Evolutionary conservation across 2,113 vertebrate species (phyloP), one percentile per base, ranked within the genome.

Genomic region (Mastomys natalensis): DNA sequence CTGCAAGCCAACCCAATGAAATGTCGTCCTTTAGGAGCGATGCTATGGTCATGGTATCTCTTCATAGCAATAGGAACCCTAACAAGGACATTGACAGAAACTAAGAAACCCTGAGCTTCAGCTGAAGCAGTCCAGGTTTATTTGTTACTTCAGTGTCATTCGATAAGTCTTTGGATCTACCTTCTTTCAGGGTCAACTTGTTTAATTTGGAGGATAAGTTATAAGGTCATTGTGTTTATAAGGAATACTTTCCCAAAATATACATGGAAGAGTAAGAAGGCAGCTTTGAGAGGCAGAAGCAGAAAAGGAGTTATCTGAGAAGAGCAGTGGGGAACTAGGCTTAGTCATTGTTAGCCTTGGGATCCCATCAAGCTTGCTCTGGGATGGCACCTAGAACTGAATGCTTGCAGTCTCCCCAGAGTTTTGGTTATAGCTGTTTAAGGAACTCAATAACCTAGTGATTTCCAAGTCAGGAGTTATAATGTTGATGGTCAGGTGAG

Each of bases 201-300:
- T 80, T 24, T 6, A 21, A 82, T 93, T 77, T 62, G 66, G 48
- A 81, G 34, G n/a, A 82, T 45, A 95, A 93, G 78, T 93, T 91
- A 16, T 62, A 94, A 91, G 60, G 66, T 92, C 58, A 77, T 22
- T 29, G 17, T 89, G 48, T 16, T 53, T 89, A 94, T 37, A 96
- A 66, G 37, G 45, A 95, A n/a, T 80, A 72, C 21, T 88, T 89
- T 92, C n/a, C 64, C 76, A 66, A 88, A 43, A 90, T 62, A 45
- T 90, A 16, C 37, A 53, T 72, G 37, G 29, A 72, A 89, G 15
- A 86, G 94, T 92, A 76, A 55, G 76, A 89, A 53, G 22, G n/a
- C 43, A n/a, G 16, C 66, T 91, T 95, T 31, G n/a, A 31, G 29
- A 89, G 72, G 58, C 60, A 37, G 51, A 55, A 95, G 10, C 73